Evolutionary conservation across 2,797 vertebrate genomes (phyloP).

Genomic region (Picus viridis): DNA sequence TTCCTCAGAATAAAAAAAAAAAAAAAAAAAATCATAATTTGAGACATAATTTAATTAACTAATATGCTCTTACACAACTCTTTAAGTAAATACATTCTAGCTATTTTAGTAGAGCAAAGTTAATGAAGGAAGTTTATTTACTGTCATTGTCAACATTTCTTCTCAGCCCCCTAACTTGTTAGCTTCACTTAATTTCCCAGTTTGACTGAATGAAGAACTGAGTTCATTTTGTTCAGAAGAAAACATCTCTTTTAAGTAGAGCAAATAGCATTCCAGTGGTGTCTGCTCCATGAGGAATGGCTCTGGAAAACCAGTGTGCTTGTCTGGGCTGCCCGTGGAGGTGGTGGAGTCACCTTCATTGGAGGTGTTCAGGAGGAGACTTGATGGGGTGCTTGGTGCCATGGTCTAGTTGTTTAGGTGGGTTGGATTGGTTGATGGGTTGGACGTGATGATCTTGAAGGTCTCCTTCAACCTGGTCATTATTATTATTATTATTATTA

Average conservation of each 20-base stretch:
- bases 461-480: no score
- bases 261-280: neutral
- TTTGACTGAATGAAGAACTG: slow-evolving; percentile 39
- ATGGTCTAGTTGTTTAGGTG: no score
- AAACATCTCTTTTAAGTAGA: neutral
- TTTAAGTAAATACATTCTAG: slow-evolving; percentile 10
- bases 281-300: neutral
- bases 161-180: slow-evolving; percentile 36
- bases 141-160: slow-evolving; percentile 30
- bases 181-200: slow-evolving; percentile 44
- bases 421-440: no score
- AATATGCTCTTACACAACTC: neutral
- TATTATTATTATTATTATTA: no score
- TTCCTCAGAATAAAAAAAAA: neutral
- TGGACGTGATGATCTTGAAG: no score
- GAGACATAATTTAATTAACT: neutral
- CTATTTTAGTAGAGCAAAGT: neutral
- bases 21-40: neutral
- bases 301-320: neutral
- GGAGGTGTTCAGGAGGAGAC: no score
- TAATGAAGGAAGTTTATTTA: neutral
- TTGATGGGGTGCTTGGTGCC: no score
- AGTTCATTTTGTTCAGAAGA: slow-evolving; percentile 14
- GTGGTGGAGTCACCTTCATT: no score
- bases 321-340: neutral